These are phyloP conservation scores for Galerucella nymphaeae DNA, from an alignment of 2,888 invertebrate species.

Conservation along the genomic window DNA sequence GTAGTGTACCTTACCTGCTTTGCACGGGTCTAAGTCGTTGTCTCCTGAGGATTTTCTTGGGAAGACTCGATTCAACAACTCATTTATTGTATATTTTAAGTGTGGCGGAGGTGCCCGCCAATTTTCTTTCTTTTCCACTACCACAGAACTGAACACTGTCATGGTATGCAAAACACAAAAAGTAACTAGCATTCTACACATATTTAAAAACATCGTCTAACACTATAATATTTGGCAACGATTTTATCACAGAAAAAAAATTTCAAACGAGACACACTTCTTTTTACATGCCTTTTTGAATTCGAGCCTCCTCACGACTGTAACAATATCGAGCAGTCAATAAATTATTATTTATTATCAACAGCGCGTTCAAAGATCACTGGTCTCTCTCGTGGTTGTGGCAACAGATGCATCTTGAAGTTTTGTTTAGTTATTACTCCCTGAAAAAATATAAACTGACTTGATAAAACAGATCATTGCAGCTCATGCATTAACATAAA, in stretches of 20 bases:
- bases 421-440: constrained; percentile 30
- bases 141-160: constrained; percentile 40
- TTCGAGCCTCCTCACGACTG: constrained; percentile 31
- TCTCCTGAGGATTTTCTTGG: constrained; percentile 78
- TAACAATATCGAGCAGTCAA: constrained; percentile 30
- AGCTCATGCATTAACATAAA: constrained; percentile 38
- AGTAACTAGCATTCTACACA: constrained; percentile 38
- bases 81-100: constrained; percentile 71
- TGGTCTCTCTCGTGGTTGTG: constrained; percentile 48
- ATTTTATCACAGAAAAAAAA: constrained; percentile 41
- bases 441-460: constrained; percentile 28
- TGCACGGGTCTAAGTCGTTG: constrained; percentile 86
- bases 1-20: constrained; percentile 76
- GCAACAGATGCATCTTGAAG: constrained; percentile 47
- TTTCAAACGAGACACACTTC: constrained; percentile 22
- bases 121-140: constrained; percentile 35
- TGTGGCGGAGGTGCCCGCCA: constrained; percentile 24
- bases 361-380: constrained; percentile 52
- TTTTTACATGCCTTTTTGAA: constrained; percentile 37
- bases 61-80: constrained; percentile 74
- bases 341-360: constrained; percentile 46
- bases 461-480: constrained; percentile 42
- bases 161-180: constrained; percentile 36
- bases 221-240: constrained; percentile 35
- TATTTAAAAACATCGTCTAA: constrained; percentile 35